Conservation (phyloP, 2,888 invertebrate species). For the Orchestes rusci region DNA sequence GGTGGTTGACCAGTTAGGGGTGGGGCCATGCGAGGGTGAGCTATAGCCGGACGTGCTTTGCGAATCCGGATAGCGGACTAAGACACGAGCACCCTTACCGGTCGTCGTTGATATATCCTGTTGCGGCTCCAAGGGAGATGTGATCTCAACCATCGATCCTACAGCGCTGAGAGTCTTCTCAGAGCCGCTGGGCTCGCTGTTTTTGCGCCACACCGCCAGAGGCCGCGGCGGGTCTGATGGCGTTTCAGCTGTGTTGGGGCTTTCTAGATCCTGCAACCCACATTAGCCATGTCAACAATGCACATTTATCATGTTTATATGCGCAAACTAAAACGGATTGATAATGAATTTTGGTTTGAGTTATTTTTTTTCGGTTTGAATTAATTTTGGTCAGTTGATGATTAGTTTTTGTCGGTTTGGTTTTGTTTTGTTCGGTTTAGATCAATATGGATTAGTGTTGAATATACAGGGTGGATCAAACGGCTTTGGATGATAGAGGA, state of each 20-base stretch:
- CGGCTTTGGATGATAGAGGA: too few species aligned
- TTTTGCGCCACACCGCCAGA: constrained; percentile 40
- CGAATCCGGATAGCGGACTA: constrained; percentile 42
- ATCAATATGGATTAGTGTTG: too few species aligned
- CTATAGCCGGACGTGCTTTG: constrained; percentile 48
- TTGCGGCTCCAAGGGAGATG: constrained; percentile 32
- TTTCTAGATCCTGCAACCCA: constrained; percentile 42
- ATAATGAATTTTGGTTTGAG: too few species aligned
- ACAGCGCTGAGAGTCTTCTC: constrained; percentile 45
- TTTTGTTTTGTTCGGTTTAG: too few species aligned
- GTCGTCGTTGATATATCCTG: constrained; percentile 16
- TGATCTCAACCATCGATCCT: constrained; percentile 41
- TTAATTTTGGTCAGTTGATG: too few species aligned
- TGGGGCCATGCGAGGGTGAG: constrained; percentile 43
- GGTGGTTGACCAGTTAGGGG: constrained; percentile 43
- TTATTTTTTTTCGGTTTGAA: too few species aligned
- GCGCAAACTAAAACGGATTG: too few species aligned
- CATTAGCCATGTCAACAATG: too few species aligned
- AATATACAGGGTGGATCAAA: too few species aligned
- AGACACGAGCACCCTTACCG: constrained; percentile 39
- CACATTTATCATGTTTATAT: too few species aligned
- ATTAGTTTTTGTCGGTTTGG: too few species aligned
- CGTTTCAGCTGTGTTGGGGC: constrained; percentile 46
- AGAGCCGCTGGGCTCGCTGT: constrained; percentile 39
- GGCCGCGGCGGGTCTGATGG: constrained; percentile 41